These are phyloP conservation scores for Podarcis raffonei DNA, from an alignment of 2,113 vertebrate genomes.

Conservation along the genomic window DNA sequence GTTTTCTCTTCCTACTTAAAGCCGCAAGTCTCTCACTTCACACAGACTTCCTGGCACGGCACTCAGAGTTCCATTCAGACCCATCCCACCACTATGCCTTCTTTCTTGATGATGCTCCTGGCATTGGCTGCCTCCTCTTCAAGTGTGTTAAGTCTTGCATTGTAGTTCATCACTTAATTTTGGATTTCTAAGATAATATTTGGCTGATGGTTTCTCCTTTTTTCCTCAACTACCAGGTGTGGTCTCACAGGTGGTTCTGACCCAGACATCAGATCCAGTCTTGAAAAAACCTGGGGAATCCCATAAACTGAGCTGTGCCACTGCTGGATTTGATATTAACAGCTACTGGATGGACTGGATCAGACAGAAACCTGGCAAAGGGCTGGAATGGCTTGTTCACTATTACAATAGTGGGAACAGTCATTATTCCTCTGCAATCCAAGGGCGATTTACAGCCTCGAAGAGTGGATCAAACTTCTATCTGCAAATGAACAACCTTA, in stretches of 20 bases:
- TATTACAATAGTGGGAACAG: not conserved
- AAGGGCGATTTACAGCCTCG: not conserved
- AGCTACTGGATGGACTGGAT: not conserved
- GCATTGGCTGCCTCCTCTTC: not conserved
- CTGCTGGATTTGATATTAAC: not conserved
- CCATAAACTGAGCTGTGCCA: too few species aligned
- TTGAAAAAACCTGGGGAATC: not conserved
- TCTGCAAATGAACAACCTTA: not conserved
- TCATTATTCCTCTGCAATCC: too few species aligned
- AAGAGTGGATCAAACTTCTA: too few species aligned
- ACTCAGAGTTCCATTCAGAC: not conserved
- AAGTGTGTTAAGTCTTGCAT: not conserved
- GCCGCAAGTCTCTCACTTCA: not conserved
- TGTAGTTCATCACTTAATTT: not conserved
- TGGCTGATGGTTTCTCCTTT: not conserved
- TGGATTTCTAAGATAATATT: not conserved
- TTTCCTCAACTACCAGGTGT: not conserved
- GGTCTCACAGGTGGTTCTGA: not conserved
- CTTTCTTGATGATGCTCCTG: not conserved
- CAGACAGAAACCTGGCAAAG: too few species aligned
- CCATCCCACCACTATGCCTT: not conserved
- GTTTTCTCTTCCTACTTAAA: not conserved
- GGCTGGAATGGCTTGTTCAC: not conserved
- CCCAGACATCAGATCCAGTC: too few species aligned
- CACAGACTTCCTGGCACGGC: not conserved